Percentiles rank a stretch among this genome's conserved stretches.
Conservation (phyloP, 37 sponge, comb jelly and placozoan genomes). For the Cliona cf. orientalis region DNA sequence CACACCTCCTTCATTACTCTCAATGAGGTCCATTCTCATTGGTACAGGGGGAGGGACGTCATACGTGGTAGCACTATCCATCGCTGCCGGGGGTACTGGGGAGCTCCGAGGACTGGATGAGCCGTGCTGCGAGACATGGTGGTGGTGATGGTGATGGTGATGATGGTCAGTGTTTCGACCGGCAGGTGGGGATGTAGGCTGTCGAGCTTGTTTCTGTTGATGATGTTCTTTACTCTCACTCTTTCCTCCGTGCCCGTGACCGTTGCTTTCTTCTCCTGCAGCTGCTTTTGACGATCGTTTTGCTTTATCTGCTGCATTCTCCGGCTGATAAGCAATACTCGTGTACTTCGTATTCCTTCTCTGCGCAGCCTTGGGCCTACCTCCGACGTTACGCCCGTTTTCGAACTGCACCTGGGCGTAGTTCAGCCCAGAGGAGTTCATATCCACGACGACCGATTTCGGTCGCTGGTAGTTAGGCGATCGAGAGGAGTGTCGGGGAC, state of each 20-base stretch:
- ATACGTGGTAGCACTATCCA: not conserved
- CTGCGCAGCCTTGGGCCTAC: not conserved
- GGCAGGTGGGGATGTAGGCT: too few species aligned
- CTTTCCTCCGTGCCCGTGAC: too few species aligned
- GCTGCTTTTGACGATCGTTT: not conserved
- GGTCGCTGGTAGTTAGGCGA: not conserved
- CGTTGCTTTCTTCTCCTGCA: too few species aligned
- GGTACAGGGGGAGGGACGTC: slow-evolving; percentile 67
- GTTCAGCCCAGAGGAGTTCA: not conserved
- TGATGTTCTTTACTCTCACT: too few species aligned
- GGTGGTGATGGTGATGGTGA: not conserved
- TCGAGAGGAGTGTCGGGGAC: too few species aligned
- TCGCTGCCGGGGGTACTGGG: not conserved
- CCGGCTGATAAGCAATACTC: not conserved
- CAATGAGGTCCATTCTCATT: not conserved
- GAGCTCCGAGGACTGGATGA: not conserved
- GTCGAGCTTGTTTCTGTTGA: too few species aligned
- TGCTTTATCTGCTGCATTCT: not conserved
- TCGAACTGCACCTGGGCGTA: slow-evolving; percentile 3
- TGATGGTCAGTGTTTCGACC: not conserved
- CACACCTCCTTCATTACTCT: not conserved
- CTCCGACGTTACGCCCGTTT: not conserved
- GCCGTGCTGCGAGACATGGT: not conserved
- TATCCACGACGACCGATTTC: slow-evolving; percentile 19
- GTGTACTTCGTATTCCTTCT: not conserved